Evolutionary conservation across 2,888 invertebrate genomes (phyloP), one percentile per base, ranked within the genome.

Genomic region (Tetheella fluctuosa): DNA sequence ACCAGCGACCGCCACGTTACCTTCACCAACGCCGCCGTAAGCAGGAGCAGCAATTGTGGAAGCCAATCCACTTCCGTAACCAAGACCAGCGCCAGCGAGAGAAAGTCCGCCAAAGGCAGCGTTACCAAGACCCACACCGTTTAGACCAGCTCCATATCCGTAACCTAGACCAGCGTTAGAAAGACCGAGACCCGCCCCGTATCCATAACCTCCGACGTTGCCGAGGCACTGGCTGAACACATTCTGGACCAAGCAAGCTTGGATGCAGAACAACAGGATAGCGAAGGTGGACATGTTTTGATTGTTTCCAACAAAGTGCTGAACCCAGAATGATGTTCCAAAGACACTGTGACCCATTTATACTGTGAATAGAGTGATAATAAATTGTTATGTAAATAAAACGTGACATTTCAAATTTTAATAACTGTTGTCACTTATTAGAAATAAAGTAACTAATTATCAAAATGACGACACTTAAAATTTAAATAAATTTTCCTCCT

Each of bases 211-310:
- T 39, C 23, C 58, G 28, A 48, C 54, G 17, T 60, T 57, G 34
- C 34, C 69, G 59, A 55, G 64, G 28, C 28, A 48, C 37, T 30
- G 23, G 54, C 68, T 61, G 12, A 48, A 34, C 61, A 54, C 8
- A 56, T 67, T 64, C 73, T 79, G 78, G 57, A 83, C 66, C 66
- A 83, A 74, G 71, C 79, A 82, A 68, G 79, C 81, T 70, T 83
- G 83, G 65, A 76, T 59, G 73, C 80, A 81, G 62, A 82, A 59
- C 23, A 77, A 60, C 25, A 80, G 59, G 60, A 80, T 70, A 17
- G 73, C 64, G 62, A 76, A 75, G 59, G 76, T 56, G 60, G 75
- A 74, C 81, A 82, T 81, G 59, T 63, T 75, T 25, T 61, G 25
- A 53, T 42, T 54, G 56, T 56, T 60, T 61, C 20, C 34, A 57